These are phyloP conservation scores for Epinotia nisella DNA, from an alignment of 2,888 invertebrate genomes.

Conservation along the genomic window DNA sequence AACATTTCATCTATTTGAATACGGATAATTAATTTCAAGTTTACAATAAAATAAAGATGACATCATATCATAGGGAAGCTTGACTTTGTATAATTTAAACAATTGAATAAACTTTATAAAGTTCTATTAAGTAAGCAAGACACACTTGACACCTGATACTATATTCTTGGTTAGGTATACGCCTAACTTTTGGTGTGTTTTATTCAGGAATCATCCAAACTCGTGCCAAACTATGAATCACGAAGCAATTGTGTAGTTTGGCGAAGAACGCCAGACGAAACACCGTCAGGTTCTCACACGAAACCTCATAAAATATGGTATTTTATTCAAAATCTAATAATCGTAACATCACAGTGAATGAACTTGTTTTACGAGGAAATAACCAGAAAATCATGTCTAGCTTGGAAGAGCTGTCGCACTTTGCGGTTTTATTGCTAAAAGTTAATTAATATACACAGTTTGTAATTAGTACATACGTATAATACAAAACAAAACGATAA, in stretches of 20 bases:
- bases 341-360: neutral
- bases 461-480: too few species aligned
- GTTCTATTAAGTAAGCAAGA: too few species aligned
- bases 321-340: conserved; percentile 26
- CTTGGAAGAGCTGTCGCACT: too few species aligned
- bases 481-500: too few species aligned
- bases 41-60: neutral
- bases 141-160: too few species aligned
- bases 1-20: neutral
- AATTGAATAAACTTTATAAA: too few species aligned
- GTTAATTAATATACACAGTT: too few species aligned
- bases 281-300: conserved; percentile 16
- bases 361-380: neutral
- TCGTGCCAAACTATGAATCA: conserved; percentile 24
- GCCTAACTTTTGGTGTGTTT: neutral
- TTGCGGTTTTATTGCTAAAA: too few species aligned
- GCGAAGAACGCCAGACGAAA: conserved; percentile 22
- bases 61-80: neutral
- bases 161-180: neutral
- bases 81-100: neutral
- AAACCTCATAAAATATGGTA: conserved; percentile 27
- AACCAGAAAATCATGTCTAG: neutral
- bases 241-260: conserved; percentile 25
- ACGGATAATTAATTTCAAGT: neutral
- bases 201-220: neutral